Percentiles rank a stretch among this genome's conserved stretches.
Evolutionary conservation across 2,797 vertebrate genomes (phyloP).

Genomic region (Thaleichthys pacificus): DNA sequence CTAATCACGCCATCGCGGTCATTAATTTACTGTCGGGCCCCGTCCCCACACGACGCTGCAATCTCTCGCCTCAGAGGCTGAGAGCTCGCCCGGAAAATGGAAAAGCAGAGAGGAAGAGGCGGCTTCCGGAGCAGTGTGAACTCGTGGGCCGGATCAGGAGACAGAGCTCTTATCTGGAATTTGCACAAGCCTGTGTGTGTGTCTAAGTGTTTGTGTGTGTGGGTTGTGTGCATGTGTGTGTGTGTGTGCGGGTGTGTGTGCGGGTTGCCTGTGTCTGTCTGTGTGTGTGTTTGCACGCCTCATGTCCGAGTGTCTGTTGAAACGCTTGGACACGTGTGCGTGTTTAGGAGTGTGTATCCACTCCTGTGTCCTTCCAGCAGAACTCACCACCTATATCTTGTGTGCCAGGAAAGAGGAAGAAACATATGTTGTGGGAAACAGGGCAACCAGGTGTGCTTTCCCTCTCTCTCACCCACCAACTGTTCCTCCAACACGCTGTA

Average conservation of each 20-base stretch:
- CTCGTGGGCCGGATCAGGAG: conserved; percentile 51
- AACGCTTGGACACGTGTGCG: background rate
- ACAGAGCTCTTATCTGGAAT: conserved; percentile 15
- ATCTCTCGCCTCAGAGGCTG: conserved; percentile 69
- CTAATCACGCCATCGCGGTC: conserved; percentile 76
- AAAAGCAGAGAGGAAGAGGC: conserved; percentile 25
- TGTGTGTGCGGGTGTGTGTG: conserved; percentile 20
- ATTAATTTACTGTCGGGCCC: conserved; percentile 81
- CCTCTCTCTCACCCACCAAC: background rate
- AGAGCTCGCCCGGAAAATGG: conserved; percentile 67
- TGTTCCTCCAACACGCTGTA: conserved; percentile 42
- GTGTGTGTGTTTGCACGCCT: background rate
- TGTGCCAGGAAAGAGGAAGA: conserved; percentile 27
- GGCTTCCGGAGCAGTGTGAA: conserved; percentile 8
- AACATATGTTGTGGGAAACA: conserved; percentile 35
- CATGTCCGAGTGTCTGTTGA: background rate
- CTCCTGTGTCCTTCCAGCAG: background rate
- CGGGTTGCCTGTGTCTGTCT: background rate
- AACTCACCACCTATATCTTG: conserved; percentile 12
- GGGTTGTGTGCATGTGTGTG: conserved; percentile 12
- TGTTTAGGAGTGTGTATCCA: conserved; percentile 7
- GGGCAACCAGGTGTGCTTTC: background rate
- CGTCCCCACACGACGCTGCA: conserved; percentile 64
- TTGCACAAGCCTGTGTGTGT: background rate
- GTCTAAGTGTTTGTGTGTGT: conserved; percentile 17